Evolutionary conservation across 2,797 vertebrate species (phyloP), one percentile per base, ranked within the genome.

Genomic region (Thaleichthys pacificus): DNA sequence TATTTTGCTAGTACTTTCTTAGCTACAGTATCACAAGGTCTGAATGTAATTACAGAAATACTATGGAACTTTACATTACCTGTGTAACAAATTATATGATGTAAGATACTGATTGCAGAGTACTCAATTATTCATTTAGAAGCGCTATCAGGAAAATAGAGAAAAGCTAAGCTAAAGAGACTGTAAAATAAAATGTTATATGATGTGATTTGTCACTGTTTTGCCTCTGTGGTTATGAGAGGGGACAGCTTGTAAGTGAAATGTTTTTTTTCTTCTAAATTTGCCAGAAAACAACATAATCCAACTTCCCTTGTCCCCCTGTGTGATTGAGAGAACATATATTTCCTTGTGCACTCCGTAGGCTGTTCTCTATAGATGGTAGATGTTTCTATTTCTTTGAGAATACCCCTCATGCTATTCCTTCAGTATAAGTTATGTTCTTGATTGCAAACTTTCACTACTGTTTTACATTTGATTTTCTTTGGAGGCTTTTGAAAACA

Each of bases 161-260:
- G 38, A 9, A 42, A 42, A 42, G 8, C 11, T 42, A 42, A 42
- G 72, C 72, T 77, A 77, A 63, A 17, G 72, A 80, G 86, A 81
- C 83, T 87, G 87, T 90, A 89, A 80, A 88, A 88, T 88, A 86
- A 91, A 86, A 84, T 85, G 84, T 85, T 81, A 82, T 82, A 61
- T 75, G 67, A 77, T 82, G 76, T 77, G 73, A 79, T 72, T 21
- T 68, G 66, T 78, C 80, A 82, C 80, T 71, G 76, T 84, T 87
- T 80, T 82, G 80, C 83, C 82, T 89, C 79, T 74, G 84, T 85
- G 84, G 75, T 82, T 68, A 74, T 76, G 69, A 74, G 76, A 71
- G 51, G 70, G 63, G n/a, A 63, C 75, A 83, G 80, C 63, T 82
- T 87, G 79, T 80, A 77, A 83, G 83, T 89, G 70, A 83, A 89